phyloP scores from a whole-genome alignment of 2,888 invertebrate species.

The Lepidocyrtinus sp. region DNA sequence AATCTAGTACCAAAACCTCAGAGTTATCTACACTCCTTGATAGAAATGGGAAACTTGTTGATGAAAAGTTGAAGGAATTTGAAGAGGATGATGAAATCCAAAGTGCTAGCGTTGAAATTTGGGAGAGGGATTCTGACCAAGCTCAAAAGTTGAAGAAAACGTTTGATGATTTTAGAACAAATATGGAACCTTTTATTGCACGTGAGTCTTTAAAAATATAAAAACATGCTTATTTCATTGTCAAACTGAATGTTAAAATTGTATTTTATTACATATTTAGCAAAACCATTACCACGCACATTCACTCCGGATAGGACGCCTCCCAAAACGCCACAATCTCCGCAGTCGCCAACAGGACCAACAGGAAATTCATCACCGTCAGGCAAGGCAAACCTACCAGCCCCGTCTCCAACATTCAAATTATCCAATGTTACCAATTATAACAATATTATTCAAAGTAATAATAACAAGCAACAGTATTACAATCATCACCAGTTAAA shows the following conservation, averaged over 20 bases:
- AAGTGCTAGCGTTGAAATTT: slow-evolving; percentile 72
- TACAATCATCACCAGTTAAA: background rate
- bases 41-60: slow-evolving; percentile 79
- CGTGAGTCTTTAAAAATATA: too few relatives aligned
- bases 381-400: slow-evolving; percentile 19
- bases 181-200: slow-evolving; percentile 41
- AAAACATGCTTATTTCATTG: too few relatives aligned
- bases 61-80: slow-evolving; percentile 80
- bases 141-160: slow-evolving; percentile 46
- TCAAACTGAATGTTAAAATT: too few relatives aligned
- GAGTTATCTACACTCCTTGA: slow-evolving; percentile 81
- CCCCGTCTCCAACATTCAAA: background rate
- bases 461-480: slow-evolving; percentile 13
- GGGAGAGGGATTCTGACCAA: slow-evolving; percentile 65
- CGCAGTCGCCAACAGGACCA: slow-evolving; percentile 29
- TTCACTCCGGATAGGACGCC: slow-evolving; percentile 33
- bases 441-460: background rate
- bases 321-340: slow-evolving; percentile 40
- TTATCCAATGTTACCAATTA: background rate
- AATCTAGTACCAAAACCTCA: slow-evolving; percentile 80
- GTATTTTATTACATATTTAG: too few relatives aligned
- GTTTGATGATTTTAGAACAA: slow-evolving; percentile 34
- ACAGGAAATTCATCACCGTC: too few relatives aligned
- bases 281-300: slow-evolving; percentile 50
- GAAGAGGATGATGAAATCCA: slow-evolving; percentile 82